These are phyloP conservation scores for Tuta absoluta DNA, from an alignment of 2,888 invertebrate genomes.

Conservation along the genomic window DNA sequence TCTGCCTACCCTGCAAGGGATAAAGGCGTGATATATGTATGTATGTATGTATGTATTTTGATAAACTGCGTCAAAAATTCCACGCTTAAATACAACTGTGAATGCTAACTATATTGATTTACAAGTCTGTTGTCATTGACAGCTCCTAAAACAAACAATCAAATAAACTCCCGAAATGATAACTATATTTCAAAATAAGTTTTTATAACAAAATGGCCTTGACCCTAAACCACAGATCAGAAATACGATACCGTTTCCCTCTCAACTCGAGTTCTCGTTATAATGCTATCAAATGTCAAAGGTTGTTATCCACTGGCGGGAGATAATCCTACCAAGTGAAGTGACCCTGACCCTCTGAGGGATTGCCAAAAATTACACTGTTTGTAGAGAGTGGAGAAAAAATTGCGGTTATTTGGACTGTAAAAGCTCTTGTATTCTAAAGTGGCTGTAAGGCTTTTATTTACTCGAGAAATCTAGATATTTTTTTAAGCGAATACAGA, in stretches of 20 bases:
- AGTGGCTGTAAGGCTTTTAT: background rate
- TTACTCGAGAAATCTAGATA: background rate
- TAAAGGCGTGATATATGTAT: too few relatives aligned
- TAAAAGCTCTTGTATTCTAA: background rate
- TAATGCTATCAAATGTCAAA: background rate
- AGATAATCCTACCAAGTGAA: constrained; percentile 11
- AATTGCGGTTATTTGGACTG: background rate
- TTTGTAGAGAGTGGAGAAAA: background rate
- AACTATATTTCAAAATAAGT: background rate
- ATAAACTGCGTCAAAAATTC: too few relatives aligned
- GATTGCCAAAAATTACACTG: constrained; percentile 5
- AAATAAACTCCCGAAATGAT: too few relatives aligned
- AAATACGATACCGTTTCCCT: too few relatives aligned
- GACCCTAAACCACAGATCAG: too few relatives aligned
- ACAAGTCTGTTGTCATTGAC: too few relatives aligned
- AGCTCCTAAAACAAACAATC: too few relatives aligned
- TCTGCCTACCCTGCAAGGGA: too few relatives aligned
- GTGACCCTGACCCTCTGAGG: background rate
- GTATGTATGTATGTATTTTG: too few relatives aligned
- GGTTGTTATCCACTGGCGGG: background rate
- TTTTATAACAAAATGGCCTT: too few relatives aligned
- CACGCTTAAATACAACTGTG: too few relatives aligned
- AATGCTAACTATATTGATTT: too few relatives aligned
- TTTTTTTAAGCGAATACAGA: background rate
- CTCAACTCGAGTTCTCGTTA: background rate